These are phyloP conservation scores for Parus major DNA, from an alignment of 2,113 vertebrate genomes.

Conservation along the genomic window DNA sequence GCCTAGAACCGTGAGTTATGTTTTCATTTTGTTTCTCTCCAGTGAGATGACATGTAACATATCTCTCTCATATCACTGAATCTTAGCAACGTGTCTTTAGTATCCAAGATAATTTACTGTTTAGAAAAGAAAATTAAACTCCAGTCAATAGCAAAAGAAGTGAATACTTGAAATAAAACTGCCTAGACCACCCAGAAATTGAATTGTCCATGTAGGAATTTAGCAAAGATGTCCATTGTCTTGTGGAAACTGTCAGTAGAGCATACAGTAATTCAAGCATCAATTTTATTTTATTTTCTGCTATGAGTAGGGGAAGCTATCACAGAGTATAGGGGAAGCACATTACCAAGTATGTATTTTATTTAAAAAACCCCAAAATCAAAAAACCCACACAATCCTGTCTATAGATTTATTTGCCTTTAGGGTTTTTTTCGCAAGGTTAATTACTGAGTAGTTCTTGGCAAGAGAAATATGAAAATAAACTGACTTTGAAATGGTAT, in stretches of 20 bases:
- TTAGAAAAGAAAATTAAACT: not conserved
- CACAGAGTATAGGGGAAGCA: not conserved
- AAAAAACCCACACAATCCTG: not conserved
- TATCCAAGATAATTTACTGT: not conserved
- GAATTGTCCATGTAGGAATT: not conserved
- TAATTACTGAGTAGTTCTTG: not conserved
- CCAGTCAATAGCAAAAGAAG: not conserved
- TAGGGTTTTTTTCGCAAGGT: not conserved
- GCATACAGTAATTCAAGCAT: not conserved
- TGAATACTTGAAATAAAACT: not conserved
- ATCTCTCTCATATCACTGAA: not conserved
- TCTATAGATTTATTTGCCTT: not conserved
- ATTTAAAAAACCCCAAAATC: fast-evolving
- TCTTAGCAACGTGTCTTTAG: not conserved
- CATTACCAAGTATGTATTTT: not conserved
- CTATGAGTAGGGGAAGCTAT: not conserved
- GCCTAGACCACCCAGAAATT: not conserved
- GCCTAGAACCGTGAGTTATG: not conserved
- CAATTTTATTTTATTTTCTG: not conserved
- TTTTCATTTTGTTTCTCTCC: not conserved
- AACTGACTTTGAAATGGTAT: not conserved
- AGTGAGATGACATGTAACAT: not conserved
- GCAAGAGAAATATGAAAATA: not conserved
- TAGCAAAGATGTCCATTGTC: fast-evolving
- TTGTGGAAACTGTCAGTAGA: not conserved